phyloP scores from a whole-genome alignment of 2,113 vertebrate genomes.

The Lynx canadensis region DNA sequence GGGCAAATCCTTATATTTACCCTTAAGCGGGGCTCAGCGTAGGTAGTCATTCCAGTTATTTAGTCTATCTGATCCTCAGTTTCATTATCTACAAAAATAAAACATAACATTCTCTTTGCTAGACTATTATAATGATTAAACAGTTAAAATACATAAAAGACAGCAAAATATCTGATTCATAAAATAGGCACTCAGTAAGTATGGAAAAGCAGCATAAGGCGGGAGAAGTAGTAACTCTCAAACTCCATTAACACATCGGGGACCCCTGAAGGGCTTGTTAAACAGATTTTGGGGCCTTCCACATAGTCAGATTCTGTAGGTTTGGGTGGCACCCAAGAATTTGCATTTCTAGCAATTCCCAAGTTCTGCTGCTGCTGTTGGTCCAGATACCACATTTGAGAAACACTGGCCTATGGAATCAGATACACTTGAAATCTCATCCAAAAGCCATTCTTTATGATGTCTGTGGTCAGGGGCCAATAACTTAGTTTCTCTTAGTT shows the following conservation, averaged over 20 bases:
- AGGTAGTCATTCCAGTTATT: not conserved
- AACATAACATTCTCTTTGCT: not conserved
- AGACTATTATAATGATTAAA: not conserved
- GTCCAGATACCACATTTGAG: not conserved
- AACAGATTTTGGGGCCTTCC: not conserved
- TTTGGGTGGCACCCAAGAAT: too few species aligned
- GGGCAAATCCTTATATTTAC: not conserved
- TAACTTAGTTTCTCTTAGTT: not conserved
- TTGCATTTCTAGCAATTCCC: not conserved
- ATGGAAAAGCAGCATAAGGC: not conserved
- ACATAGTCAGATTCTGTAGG: not conserved
- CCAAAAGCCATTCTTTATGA: not conserved
- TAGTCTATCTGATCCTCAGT: not conserved
- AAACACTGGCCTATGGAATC: not conserved
- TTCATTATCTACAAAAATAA: not conserved
- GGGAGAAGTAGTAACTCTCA: not conserved
- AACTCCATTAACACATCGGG: rapidly evolving
- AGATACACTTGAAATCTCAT: not conserved
- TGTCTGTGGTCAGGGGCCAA: not conserved
- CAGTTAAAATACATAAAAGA: not conserved
- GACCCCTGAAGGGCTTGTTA: not conserved
- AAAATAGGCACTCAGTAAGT: not conserved
- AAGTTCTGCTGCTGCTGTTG: not conserved
- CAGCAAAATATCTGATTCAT: not conserved
- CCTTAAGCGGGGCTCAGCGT: not conserved